A percentile compares a stretch with the other conserved stretches of the same genome.
phyloP scores from a whole-genome alignment of 92 coral and sea anemone species.

The Phenganax stokvisi region DNA sequence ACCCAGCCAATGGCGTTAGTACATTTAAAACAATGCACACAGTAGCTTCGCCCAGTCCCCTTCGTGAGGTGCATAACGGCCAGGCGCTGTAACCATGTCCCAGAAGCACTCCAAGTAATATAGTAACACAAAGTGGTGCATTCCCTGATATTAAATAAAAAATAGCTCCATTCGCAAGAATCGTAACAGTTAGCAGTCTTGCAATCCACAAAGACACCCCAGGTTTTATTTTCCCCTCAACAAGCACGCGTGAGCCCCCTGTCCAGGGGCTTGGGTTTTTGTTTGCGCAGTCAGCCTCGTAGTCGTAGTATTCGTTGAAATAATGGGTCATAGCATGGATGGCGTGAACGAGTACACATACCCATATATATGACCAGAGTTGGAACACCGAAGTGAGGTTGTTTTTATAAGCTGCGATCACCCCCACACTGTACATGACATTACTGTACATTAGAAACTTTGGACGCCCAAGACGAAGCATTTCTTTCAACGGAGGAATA shows the following conservation, averaged over 20 bases:
- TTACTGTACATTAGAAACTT: conserved; percentile 1
- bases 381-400: background rate
- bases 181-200: background rate
- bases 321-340: conserved; percentile 6
- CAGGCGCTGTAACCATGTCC: conserved; percentile 26
- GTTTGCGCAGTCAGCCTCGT: conserved; percentile 20
- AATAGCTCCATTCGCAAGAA: background rate
- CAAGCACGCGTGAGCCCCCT: conserved; percentile 20
- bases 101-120: background rate
- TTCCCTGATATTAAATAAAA: background rate
- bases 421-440: background rate
- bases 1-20: conserved; percentile 8
- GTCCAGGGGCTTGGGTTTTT: conserved; percentile 34
- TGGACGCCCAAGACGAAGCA: conserved; percentile 5
- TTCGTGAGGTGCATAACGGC: conserved; percentile 18
- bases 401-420: background rate
- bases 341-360: conserved; percentile 9
- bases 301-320: conserved; percentile 23
- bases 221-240: conserved; percentile 11
- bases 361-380: conserved; percentile 9
- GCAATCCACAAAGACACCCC: background rate
- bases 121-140: background rate
- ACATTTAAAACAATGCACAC: conserved; percentile 9
- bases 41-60: conserved; percentile 14
- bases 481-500: background rate